Conservation (phyloP, 2,888 invertebrate species). For the Ochlodes sylvanus region DNA sequence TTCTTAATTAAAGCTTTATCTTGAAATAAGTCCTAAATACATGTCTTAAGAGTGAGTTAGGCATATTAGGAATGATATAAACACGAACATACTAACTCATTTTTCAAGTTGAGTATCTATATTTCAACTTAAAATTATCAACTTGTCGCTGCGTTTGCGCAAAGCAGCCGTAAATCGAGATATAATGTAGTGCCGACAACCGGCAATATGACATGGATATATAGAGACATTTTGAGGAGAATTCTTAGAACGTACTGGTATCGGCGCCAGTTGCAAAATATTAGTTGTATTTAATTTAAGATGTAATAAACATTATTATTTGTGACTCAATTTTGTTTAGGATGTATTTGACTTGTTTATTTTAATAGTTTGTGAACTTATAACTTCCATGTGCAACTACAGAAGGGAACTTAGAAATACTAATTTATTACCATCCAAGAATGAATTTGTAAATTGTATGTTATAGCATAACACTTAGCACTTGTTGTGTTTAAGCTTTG, state of each 20-base stretch:
- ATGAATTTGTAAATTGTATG: too few relatives aligned
- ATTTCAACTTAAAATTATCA: conserved; percentile 29
- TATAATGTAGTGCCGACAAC: conserved; percentile 23
- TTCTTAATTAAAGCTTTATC: too few relatives aligned
- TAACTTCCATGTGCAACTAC: too few relatives aligned
- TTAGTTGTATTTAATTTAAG: conserved; percentile 13
- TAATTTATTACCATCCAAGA: too few relatives aligned
- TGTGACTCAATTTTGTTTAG: too few relatives aligned
- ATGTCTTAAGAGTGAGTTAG: too few relatives aligned
- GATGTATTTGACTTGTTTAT: too few relatives aligned
- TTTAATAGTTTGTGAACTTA: too few relatives aligned
- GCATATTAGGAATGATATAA: not conserved
- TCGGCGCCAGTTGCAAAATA: conserved; percentile 21
- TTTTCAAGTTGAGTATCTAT: conserved; percentile 2
- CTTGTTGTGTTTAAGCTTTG: too few relatives aligned
- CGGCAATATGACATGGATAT: conserved; percentile 54
- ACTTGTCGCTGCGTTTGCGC: conserved; percentile 29
- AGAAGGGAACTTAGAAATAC: too few relatives aligned
- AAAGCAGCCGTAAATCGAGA: conserved; percentile 26
- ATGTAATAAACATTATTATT: not conserved
- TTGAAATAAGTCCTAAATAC: too few relatives aligned
- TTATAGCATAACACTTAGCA: too few relatives aligned
- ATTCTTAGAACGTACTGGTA: conserved; percentile 17
- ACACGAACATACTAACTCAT: not conserved
- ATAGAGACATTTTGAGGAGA: conserved; percentile 42